phyloP scores from a whole-genome alignment of 2,797 vertebrate species.

The Micropoecilia bifurca region DNA sequence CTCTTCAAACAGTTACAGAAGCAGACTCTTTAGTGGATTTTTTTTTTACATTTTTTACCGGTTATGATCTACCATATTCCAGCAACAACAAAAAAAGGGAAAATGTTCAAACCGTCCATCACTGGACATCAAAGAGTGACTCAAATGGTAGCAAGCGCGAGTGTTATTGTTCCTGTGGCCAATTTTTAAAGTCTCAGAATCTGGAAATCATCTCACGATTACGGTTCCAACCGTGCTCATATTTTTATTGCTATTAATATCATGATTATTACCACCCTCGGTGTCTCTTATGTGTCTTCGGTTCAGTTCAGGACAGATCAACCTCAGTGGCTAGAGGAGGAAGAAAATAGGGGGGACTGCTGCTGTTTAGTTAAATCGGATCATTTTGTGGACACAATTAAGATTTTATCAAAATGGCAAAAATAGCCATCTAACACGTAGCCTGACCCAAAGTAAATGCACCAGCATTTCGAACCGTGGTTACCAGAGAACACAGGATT shows the following conservation, averaged over 20 bases:
- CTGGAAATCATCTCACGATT: conserved; percentile 70
- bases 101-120: conserved; percentile 52
- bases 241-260: conserved; percentile 76
- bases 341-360: conserved; percentile 42
- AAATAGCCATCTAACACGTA: conserved; percentile 54
- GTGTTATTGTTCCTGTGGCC: conserved; percentile 51
- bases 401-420: conserved; percentile 37
- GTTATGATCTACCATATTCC: conserved; percentile 37
- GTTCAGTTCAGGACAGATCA: conserved; percentile 74
- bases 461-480: conserved; percentile 57
- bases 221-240: conserved; percentile 53
- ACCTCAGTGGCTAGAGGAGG: conserved; percentile 51
- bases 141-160: conserved; percentile 44
- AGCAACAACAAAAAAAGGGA: conserved; percentile 25
- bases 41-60: background rate
- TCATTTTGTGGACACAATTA: background rate
- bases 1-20: background rate
- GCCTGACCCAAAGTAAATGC: conserved; percentile 53
- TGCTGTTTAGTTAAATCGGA: conserved; percentile 6
- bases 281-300: conserved; percentile 35
- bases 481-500: conserved; percentile 59
- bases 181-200: conserved; percentile 56
- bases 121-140: conserved; percentile 43
- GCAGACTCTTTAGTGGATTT: background rate
- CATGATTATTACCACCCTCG: conserved; percentile 60